Base-by-base conservation (phyloP, 2,797 vertebrate species). In the Ispidina picta region DNA sequence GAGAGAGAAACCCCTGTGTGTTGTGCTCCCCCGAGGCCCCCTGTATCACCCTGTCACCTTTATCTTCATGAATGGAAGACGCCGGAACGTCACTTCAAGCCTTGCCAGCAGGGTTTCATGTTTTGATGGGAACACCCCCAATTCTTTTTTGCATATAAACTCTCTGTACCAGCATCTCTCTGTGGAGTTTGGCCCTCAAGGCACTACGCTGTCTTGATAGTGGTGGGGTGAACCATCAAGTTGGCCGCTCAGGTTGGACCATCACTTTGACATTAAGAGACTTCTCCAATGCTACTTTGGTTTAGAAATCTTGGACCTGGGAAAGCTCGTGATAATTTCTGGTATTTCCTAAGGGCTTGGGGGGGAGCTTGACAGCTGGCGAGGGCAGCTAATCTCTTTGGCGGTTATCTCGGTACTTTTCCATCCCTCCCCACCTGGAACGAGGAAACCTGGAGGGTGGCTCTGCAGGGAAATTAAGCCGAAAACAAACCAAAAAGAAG, bases 401-500 rank as follows among this genome's bases (percentile, higher is more conserved):
- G 90, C 3, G 35, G 88, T 94, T 93, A 89, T 95, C 89, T 96
- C 0, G 28, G 84, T 96, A 93, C 88, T 91, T 92, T 90, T 90
- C 90, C 1, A 22, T 94, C 95, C 93, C 88, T 96, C 94, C 93
- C 95, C 94, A 92, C 88, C 89, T 96, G 96, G 95, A 96, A 96
- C 51, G 12, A 95, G 95, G 81, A 94, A 90, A 91, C 81, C 89
- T 93, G 93, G 86, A 96, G 93, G 90, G 92, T 93, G 93, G 84
- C 83, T 89, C 90, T 95, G 94, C 90, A 93, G 94, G 94, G 94
- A 95, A 96, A 96, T 89, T 95, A 94, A 96, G 95, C 85, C 29
- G 92, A 96, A 95, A 97, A 95, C 87, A 95, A 96, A 96, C 95
- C 96, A 95, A 97, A 96, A 97, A 97, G 92, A 96, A 95, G 93